Evolutionary conservation across 1,140 invertebrate genomes (phyloP).

Genomic region (Bombus superbus): DNA sequence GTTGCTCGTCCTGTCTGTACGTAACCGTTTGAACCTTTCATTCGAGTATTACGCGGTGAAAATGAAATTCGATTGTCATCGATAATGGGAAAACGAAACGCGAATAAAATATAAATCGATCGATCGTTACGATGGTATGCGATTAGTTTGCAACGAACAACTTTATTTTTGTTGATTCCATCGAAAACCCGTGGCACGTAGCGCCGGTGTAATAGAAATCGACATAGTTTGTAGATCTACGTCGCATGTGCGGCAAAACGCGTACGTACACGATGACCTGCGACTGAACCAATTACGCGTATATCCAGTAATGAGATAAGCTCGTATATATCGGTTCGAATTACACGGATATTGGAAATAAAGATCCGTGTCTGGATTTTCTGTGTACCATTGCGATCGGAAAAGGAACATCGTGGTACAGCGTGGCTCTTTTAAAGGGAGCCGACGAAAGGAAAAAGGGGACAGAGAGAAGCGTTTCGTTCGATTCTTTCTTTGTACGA

Average conservation of each 20-base stretch:
- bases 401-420: neutral
- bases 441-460: neutral
- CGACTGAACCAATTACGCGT: slow-evolving; percentile 21
- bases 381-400: neutral
- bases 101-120: neutral
- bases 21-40: neutral
- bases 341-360: neutral
- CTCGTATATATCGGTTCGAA: slow-evolving; percentile 1
- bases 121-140: neutral
- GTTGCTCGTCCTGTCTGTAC: too few species aligned
- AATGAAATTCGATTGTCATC: neutral
- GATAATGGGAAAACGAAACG: neutral
- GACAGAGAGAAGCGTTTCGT: neutral
- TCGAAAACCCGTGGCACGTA: slow-evolving; percentile 31
- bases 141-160: neutral
- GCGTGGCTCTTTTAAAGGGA: neutral
- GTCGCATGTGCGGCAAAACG: neutral
- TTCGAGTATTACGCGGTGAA: neutral
- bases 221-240: neutral
- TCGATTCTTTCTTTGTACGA: neutral
- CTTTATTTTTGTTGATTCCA: neutral
- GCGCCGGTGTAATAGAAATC: slow-evolving; percentile 36
- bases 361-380: too few species aligned
- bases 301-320: slow-evolving; percentile 20
- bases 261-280: neutral